phyloP scores from a whole-genome alignment of 1,140 invertebrate genomes.

The Bombus picipes region DNA sequence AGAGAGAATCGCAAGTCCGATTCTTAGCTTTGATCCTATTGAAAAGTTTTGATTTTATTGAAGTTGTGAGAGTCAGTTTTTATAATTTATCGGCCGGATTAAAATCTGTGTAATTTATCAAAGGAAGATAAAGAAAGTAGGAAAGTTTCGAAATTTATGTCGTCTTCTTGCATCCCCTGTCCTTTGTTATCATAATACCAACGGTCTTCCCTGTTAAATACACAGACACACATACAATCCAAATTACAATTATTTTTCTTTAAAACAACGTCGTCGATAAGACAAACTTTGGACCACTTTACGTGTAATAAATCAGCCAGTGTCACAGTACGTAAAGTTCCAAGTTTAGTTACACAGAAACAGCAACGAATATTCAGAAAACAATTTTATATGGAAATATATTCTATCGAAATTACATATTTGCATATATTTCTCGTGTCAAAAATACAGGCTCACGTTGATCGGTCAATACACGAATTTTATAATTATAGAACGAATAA shows the following conservation, averaged over 20 bases:
- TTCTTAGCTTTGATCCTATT: neutral
- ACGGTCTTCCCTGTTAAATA: neutral
- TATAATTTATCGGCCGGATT: slow-evolving; percentile 1
- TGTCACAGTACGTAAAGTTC: neutral
- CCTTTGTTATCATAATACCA: neutral
- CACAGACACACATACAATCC: neutral
- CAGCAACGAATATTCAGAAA: neutral
- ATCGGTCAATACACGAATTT: no score
- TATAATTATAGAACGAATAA: no score
- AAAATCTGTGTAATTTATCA: neutral
- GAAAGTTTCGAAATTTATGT: neutral
- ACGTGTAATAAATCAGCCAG: neutral
- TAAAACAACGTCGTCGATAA: neutral
- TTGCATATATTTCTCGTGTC: no score
- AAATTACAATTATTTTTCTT: neutral
- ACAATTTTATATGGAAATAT: neutral
- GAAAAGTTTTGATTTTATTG: slow-evolving; percentile 17
- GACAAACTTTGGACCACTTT: neutral
- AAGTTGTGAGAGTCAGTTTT: neutral
- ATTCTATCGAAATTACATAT: neutral
- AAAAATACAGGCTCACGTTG: no score
- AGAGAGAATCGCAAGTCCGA: neutral
- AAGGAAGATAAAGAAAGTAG: neutral
- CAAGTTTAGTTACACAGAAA: neutral
- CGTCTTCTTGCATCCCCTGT: no score